phyloP scores from a whole-genome alignment of 2,113 vertebrate species.

The Ibidorhyncha struthersii region DNA sequence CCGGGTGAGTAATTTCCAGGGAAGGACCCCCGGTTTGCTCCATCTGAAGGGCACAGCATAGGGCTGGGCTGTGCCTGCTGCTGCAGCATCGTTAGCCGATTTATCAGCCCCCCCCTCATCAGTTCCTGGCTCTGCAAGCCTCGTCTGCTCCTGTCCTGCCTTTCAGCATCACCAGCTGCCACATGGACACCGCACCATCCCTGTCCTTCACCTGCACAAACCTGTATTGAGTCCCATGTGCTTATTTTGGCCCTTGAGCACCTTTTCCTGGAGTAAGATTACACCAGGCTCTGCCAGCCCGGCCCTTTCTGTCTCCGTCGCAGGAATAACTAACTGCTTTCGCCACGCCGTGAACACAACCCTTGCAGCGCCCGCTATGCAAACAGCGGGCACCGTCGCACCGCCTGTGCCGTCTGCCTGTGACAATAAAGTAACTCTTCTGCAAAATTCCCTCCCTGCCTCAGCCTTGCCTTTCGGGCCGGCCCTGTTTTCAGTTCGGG shows the following conservation, averaged over 20 bases:
- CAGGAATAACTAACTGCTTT: too few species aligned
- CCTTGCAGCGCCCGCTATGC: not conserved
- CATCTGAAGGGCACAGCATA: not conserved
- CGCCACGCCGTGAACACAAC: accelerated
- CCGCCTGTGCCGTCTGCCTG: not conserved
- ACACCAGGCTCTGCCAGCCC: not conserved
- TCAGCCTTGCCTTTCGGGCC: not conserved
- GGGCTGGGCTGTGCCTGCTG: not conserved
- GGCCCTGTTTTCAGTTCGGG: not conserved
- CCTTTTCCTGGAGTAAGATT: not conserved
- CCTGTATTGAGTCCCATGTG: accelerated
- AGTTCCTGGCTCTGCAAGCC: not conserved
- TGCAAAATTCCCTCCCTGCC: not conserved
- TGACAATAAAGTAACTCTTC: not conserved
- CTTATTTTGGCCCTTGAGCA: not conserved
- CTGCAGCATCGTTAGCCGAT: not conserved
- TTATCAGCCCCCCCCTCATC: not conserved
- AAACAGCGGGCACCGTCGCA: accelerated
- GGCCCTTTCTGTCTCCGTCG: accelerated
- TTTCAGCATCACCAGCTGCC: not conserved
- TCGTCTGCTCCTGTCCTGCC: not conserved
- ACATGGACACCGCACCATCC: accelerated
- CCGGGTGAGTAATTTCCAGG: accelerated
- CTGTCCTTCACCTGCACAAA: not conserved
- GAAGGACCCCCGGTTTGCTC: not conserved